Evolutionary conservation across 2,888 invertebrate genomes (phyloP), one percentile per base, ranked within the genome.

Genomic region (Glomeris marginata): DNA sequence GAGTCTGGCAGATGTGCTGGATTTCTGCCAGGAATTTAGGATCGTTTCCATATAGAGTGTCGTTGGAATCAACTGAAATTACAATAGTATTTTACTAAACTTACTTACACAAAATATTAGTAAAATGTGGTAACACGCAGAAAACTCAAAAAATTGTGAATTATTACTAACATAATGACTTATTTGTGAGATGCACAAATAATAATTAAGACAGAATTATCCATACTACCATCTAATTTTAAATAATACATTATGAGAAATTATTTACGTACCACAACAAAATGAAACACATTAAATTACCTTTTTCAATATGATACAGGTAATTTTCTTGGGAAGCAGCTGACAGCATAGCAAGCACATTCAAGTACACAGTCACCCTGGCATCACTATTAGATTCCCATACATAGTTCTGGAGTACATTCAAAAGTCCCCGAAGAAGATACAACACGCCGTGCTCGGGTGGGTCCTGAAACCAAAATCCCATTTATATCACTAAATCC

Each of bases 11-110:
- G 63, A 86, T 77, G 62, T 76, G 78, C 60, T 85, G 80, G 1
- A 92, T 73, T 66, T 86, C 85, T 2, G 72, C 69, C 45, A 91
- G 70, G 64, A 88, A 94, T 67, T 88, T 86, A 13, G 78, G 75
- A 69, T 92, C 91, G 11, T 81, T 78, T 6, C 92, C 92, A 64
- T 94, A 95, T 38, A 95, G 69, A 51, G 81, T 76, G 66, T 95
- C 92, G 64, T 95, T 95, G 2, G 92, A 90, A 62, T 92, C 81
- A 54, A 94, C 88, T 76, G 80, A 58, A 61, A 51, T n/a, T 3
- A 51, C 44, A 45, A 53, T 37, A 3, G 8, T 8, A 28, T 28
- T 28, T 5, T 28, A 8, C 28, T 28, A 5, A 28, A 8, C 28
- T 28, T 28, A 28, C n/a, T n/a, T n/a, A n/a, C n/a, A n/a, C n/a